Evolutionary conservation across 2,113 vertebrate genomes (phyloP).

Genomic region (Polyodon spathula): DNA sequence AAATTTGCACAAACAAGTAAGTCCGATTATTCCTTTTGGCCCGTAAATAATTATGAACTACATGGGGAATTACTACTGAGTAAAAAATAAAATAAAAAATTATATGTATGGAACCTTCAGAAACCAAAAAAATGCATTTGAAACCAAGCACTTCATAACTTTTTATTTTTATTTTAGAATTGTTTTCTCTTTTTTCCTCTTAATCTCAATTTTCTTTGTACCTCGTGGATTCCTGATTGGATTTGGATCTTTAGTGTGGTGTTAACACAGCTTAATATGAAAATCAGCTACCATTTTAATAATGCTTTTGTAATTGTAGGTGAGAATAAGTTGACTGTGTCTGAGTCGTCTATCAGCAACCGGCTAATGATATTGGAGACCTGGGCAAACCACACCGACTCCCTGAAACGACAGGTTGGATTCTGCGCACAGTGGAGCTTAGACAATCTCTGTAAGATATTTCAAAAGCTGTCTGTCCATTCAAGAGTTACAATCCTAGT

Average conservation of each 20-base stretch:
- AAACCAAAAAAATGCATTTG: background rate
- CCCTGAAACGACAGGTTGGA: slow-evolving; percentile 91
- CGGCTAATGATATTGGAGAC: slow-evolving; percentile 80
- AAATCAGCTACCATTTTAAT: background rate
- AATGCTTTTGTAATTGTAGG: slow-evolving; percentile 48
- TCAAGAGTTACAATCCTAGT: no score
- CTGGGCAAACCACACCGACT: slow-evolving; percentile 85
- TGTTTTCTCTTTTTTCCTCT: background rate
- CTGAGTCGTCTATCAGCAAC: slow-evolving; percentile 81
- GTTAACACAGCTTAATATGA: no score
- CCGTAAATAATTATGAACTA: no score
- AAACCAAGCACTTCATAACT: background rate
- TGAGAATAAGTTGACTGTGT: slow-evolving; percentile 96
- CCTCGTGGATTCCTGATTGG: background rate
- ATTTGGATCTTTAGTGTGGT: no score
- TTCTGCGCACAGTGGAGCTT: slow-evolving; percentile 98
- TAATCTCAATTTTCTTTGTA: background rate
- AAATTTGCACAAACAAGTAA: slow-evolving; percentile 99
- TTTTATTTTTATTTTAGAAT: background rate
- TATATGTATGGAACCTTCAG: no score
- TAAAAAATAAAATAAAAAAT: no score
- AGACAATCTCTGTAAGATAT: slow-evolving; percentile 92
- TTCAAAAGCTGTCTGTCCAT: background rate
- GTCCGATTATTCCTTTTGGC: slow-evolving; percentile 33
- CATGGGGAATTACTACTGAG: no score